Conservation (phyloP, 2,888 invertebrate species). For the Drosophila ezoana region DNA sequence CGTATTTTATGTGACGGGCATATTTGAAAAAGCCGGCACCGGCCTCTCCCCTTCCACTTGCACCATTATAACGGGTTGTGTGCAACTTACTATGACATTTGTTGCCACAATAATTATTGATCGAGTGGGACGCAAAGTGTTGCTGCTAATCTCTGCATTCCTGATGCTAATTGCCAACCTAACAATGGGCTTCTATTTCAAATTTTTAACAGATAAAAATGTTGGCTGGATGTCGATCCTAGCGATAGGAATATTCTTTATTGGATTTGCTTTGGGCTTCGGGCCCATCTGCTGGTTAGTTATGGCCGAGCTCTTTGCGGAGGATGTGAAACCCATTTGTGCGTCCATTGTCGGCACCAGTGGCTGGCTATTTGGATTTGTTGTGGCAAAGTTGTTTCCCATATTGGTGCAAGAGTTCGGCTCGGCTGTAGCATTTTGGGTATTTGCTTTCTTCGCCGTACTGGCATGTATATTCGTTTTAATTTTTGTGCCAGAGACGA, state of each 20-base stretch:
- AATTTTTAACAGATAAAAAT: conserved; percentile 63
- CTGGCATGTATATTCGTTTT: conserved; percentile 88
- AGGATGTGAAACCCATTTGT: conserved; percentile 90
- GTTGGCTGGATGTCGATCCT: conserved; percentile 90
- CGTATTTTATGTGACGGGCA: conserved; percentile 90
- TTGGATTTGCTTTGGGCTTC: conserved; percentile 91
- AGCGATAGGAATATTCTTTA: conserved; percentile 89
- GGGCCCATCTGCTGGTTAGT: conserved; percentile 92
- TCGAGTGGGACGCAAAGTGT: conserved; percentile 90
- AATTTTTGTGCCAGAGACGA: conserved; percentile 86
- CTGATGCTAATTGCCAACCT: conserved; percentile 89
- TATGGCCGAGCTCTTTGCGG: conserved; percentile 91
- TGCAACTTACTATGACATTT: conserved; percentile 88
- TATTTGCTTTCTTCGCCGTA: conserved; percentile 88
- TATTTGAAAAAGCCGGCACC: conserved; percentile 86
- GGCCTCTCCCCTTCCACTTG: conserved; percentile 85
- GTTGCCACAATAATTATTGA: conserved; percentile 91
- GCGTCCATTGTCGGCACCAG: conserved; percentile 90
- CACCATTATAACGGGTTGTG: conserved; percentile 91
- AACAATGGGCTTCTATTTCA: conserved; percentile 89
- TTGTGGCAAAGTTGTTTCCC: conserved; percentile 89
- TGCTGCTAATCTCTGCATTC: conserved; percentile 89
- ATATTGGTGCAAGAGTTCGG: conserved; percentile 86
- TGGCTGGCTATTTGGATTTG: conserved; percentile 92
- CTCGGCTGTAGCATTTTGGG: conserved; percentile 88